A percentile compares a stretch with the other conserved stretches of the same genome.
Evolutionary conservation across 2,888 invertebrate species (phyloP).

Genomic region (Acleris holmiana): DNA sequence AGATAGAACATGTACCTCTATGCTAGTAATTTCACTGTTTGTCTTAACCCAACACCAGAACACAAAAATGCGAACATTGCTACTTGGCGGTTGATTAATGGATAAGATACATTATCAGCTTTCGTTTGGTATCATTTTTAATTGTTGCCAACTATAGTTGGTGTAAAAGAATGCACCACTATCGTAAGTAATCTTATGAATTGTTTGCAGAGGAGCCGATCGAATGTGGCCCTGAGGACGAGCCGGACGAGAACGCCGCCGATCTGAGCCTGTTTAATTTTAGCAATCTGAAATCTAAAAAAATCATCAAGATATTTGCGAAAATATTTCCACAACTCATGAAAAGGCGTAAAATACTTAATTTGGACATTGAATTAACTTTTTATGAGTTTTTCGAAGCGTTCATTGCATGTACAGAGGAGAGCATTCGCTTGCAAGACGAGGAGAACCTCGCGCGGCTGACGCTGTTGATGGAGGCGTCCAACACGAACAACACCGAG

Average conservation of each 20-base stretch:
- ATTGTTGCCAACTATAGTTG: too few relatives aligned
- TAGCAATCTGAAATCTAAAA: constrained; percentile 63
- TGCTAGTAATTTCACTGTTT: too few relatives aligned
- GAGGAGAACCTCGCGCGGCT: constrained; percentile 47
- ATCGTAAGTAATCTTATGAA: neutral
- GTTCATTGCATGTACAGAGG: constrained; percentile 71
- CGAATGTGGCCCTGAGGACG: constrained; percentile 24
- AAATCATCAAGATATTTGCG: constrained; percentile 62
- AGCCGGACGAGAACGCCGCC: constrained; percentile 19
- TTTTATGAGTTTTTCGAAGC: constrained; percentile 86
- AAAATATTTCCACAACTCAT: constrained; percentile 78
- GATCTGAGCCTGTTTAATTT: constrained; percentile 65
- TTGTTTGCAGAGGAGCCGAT: constrained; percentile 52
- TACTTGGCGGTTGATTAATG: too few relatives aligned
- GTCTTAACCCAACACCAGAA: too few relatives aligned
- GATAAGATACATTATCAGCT: too few relatives aligned
- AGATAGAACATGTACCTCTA: too few relatives aligned
- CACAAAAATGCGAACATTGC: too few relatives aligned
- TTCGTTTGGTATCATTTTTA: too few relatives aligned
- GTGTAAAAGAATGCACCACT: too few relatives aligned
- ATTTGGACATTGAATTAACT: constrained; percentile 80
- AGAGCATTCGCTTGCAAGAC: constrained; percentile 63
- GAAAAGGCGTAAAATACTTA: constrained; percentile 60
- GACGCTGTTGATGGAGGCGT: too few relatives aligned
- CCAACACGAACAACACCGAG: constrained; percentile 42